Percentiles rank a stretch among this genome's conserved stretches.
Conservation (phyloP, 2,113 vertebrate genomes). For the Labeo catla region DNA sequence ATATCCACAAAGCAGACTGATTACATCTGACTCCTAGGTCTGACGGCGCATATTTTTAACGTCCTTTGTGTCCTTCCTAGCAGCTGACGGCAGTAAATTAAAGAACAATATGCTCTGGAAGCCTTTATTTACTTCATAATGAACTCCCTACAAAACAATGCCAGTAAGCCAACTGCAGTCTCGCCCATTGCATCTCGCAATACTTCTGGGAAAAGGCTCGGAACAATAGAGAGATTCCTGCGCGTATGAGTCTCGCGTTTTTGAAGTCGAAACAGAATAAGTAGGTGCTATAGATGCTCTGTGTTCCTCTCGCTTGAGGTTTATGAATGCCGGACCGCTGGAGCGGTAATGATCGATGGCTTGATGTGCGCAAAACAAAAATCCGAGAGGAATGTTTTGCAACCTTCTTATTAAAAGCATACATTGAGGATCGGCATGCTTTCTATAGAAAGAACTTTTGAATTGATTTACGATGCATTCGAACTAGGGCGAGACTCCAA, state of each 20-base stretch:
- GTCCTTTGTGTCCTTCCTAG: background rate
- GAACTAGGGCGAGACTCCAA: slow-evolving; percentile 21
- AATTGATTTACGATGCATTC: slow-evolving; percentile 20
- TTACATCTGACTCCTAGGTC: background rate
- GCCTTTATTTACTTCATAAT: slow-evolving; percentile 26
- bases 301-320: slow-evolving; percentile 18
- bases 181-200: slow-evolving; percentile 14
- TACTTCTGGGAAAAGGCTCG: slow-evolving; percentile 32
- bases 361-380: slow-evolving; percentile 26
- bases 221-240: slow-evolving; percentile 37
- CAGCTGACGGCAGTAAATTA: slow-evolving; percentile 23
- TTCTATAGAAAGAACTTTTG: slow-evolving; percentile 28
- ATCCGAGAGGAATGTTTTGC: background rate
- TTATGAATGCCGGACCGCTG: background rate
- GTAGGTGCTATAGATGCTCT: slow-evolving; percentile 9
- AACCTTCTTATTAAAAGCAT: slow-evolving; percentile 43
- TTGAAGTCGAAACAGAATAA: slow-evolving; percentile 14
- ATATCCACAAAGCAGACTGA: slow-evolving; percentile 1
- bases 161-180: slow-evolving; percentile 29
- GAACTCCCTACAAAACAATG: slow-evolving; percentile 17
- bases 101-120: slow-evolving; percentile 35
- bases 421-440: slow-evolving; percentile 2
- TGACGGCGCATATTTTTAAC: slow-evolving; percentile 6
- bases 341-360: slow-evolving; percentile 24
- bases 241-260: background rate